Conservation (phyloP, 2,888 invertebrate species). For the Anoncus sp. region DNA sequence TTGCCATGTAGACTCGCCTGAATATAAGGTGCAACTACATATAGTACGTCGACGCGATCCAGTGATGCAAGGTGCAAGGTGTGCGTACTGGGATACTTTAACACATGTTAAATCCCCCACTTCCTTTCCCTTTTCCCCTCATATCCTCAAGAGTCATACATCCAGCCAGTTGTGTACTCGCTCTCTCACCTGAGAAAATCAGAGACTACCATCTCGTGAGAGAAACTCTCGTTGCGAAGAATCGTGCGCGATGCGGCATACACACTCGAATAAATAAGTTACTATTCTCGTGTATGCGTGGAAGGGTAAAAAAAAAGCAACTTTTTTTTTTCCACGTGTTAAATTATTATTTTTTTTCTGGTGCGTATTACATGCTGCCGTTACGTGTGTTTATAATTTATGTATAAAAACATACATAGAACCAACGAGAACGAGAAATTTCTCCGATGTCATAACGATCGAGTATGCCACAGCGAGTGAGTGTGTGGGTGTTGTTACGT, state of each 20-base stretch:
- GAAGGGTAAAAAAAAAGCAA: constrained; percentile 19
- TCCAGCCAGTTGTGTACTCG: constrained; percentile 22
- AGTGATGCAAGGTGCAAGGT: constrained; percentile 53
- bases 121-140: constrained; percentile 25
- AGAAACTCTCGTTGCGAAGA: constrained; percentile 57
- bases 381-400: constrained; percentile 55
- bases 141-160: constrained; percentile 15
- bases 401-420: constrained; percentile 35
- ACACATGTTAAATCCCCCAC: constrained; percentile 49
- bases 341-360: constrained; percentile 42
- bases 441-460: constrained; percentile 52
- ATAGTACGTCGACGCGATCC: not conserved
- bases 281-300: constrained; percentile 14
- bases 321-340: constrained; percentile 22
- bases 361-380: constrained; percentile 21
- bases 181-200: constrained; percentile 53
- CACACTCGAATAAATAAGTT: constrained; percentile 49
- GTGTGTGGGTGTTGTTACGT: constrained; percentile 19
- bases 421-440: constrained; percentile 41
- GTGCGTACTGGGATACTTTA: constrained; percentile 53
- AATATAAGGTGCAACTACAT: constrained; percentile 22
- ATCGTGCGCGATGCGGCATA: constrained; percentile 46
- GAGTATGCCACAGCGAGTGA: not conserved
- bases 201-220: constrained; percentile 57
- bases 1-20: constrained; percentile 1